Evolutionary conservation across 2,888 invertebrate genomes (phyloP).

Genomic region (Tetanocera ferruginea): DNA sequence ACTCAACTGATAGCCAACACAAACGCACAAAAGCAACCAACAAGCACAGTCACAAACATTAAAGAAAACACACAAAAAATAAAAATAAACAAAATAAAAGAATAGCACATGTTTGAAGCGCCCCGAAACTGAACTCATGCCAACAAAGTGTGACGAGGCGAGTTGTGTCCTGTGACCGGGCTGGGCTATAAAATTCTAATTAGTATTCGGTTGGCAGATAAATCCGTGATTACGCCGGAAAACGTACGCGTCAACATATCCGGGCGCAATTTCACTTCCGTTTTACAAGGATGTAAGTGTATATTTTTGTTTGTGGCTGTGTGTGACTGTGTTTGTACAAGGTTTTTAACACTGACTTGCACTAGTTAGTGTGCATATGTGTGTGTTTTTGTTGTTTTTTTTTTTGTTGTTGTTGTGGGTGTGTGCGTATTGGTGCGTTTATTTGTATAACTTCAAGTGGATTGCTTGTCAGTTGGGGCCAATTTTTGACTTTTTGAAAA

Average conservation of each 20-base stretch:
- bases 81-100: background rate
- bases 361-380: background rate
- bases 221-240: conserved; percentile 69
- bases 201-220: conserved; percentile 70
- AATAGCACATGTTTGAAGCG: too few species aligned
- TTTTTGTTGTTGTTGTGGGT: background rate
- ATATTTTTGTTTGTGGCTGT: conserved; percentile 34
- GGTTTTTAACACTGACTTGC: too few species aligned
- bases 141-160: background rate
- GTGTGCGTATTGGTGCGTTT: conserved; percentile 2
- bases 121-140: too few species aligned
- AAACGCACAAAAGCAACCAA: background rate
- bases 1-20: background rate
- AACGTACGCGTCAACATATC: conserved; percentile 64
- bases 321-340: background rate
- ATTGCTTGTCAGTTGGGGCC: conserved; percentile 42
- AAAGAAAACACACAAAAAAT: background rate
- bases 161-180: background rate
- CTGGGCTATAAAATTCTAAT: conserved; percentile 66
- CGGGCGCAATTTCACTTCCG: conserved; percentile 60
- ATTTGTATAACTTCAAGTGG: conserved; percentile 19
- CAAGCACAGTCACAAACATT: background rate
- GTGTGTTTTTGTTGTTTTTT: conserved; percentile 9
- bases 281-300: conserved; percentile 43
- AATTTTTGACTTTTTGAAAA: conserved; percentile 26